Percentiles rank a stretch among this genome's conserved stretches.
These are phyloP conservation scores for Ctenosaura bakeri DNA, from an alignment of 2,797 vertebrate genomes.

Conservation along the genomic window DNA sequence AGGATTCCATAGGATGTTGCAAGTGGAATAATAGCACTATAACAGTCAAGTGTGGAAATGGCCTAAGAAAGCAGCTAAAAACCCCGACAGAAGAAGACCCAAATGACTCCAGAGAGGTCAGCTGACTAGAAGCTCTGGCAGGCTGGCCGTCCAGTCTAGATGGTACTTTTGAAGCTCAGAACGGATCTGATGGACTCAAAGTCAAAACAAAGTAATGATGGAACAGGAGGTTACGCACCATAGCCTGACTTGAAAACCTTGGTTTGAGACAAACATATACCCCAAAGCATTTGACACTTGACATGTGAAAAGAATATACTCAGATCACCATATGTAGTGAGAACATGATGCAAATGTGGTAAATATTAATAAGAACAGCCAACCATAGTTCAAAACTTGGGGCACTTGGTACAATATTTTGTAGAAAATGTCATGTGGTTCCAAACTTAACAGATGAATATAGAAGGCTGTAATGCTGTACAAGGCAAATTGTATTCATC, in stretches of 20 bases:
- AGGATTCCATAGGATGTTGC: too few relatives aligned
- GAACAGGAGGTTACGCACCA: background rate
- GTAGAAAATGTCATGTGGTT: background rate
- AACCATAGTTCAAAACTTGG: background rate
- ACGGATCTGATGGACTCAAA: background rate
- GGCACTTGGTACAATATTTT: background rate
- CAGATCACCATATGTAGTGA: background rate
- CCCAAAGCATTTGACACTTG: background rate
- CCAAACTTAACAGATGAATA: background rate
- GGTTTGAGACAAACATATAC: background rate
- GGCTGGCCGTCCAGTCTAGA: background rate
- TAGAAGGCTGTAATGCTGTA: background rate
- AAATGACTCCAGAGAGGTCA: background rate
- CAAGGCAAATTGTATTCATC: slow-evolving; percentile 15
- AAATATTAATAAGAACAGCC: background rate
- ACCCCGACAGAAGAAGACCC: too few relatives aligned
- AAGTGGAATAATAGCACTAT: too few relatives aligned
- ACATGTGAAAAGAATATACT: background rate
- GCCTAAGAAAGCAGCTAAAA: too few relatives aligned
- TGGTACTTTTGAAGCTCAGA: background rate
- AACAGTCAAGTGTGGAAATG: too few relatives aligned
- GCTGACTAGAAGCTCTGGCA: background rate
- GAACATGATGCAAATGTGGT: background rate
- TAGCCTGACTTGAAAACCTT: background rate
- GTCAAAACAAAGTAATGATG: background rate